Evolutionary conservation across 2,113 vertebrate species (phyloP).

Genomic region (Pedionomus torquatus): DNA sequence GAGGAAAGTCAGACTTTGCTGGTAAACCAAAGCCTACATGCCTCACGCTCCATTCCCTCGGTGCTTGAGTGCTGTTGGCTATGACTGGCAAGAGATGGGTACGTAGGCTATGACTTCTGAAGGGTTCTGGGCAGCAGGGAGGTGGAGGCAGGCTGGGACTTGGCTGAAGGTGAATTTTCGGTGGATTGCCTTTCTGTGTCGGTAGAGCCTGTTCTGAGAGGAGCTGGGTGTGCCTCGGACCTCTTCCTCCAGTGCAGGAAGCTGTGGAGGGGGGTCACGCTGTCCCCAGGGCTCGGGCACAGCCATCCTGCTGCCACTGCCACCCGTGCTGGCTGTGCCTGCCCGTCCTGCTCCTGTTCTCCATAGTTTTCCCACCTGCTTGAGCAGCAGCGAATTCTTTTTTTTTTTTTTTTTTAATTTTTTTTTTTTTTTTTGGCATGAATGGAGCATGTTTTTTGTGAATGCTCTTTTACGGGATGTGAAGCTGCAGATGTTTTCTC

Average conservation of each 20-base stretch:
- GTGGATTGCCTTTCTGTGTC: not conserved
- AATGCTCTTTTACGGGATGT: not conserved
- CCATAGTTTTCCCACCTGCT: not conserved
- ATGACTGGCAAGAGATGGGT: accelerated
- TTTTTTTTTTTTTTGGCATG: not conserved
- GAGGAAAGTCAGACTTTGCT: not conserved
- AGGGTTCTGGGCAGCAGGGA: not conserved
- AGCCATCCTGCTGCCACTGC: accelerated
- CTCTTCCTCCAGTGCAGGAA: not conserved
- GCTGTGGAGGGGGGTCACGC: accelerated
- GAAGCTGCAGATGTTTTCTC: not conserved
- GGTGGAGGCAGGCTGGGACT: not conserved
- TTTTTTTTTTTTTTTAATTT: not conserved
- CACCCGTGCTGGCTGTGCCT: accelerated
- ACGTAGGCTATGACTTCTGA: accelerated
- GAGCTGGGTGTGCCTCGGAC: not conserved
- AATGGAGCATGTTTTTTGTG: not conserved
- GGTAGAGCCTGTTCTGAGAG: not conserved
- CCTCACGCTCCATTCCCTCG: accelerated
- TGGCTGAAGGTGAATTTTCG: not conserved
- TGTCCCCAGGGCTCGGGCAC: not conserved
- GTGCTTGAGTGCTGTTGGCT: accelerated
- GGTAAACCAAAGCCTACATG: not conserved
- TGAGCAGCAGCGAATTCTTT: not conserved
- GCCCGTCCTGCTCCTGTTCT: not conserved